Evolutionary conservation across 2,888 invertebrate genomes (phyloP).

Genomic region (Auanema sp.): DNA sequence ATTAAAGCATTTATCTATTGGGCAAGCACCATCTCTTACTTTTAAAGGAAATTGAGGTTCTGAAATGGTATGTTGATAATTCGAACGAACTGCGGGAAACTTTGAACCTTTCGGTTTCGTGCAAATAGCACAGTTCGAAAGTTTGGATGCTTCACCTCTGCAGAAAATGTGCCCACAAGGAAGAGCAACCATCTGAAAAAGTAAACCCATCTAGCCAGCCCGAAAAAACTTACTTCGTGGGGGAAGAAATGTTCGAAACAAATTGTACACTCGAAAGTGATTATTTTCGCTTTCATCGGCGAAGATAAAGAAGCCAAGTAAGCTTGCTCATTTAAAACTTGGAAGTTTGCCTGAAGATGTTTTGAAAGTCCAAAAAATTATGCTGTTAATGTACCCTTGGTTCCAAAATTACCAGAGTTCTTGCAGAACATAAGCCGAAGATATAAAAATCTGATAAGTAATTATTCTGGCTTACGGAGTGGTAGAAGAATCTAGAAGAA

Average conservation of each 20-base stretch:
- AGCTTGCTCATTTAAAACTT: not conserved
- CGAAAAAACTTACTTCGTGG: not conserved
- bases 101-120: too few relatives aligned
- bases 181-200: constrained; percentile 4
- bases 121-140: not conserved
- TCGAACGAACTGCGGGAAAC: too few relatives aligned
- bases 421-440: too few relatives aligned
- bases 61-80: too few relatives aligned
- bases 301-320: not conserved
- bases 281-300: not conserved
- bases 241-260: not conserved
- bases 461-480: too few relatives aligned
- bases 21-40: constrained; percentile 1
- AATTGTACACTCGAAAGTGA: too few relatives aligned
- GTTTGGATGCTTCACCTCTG: not conserved
- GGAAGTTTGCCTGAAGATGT: not conserved
- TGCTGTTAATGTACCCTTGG: too few relatives aligned
- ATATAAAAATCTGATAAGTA: too few relatives aligned
- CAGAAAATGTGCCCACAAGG: not conserved
- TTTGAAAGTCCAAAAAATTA: too few relatives aligned
- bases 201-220: too few relatives aligned
- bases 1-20: constrained; percentile 1
- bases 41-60: not conserved
- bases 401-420: too few relatives aligned
- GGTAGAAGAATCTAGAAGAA: too few relatives aligned